Conservation (phyloP, 2,888 invertebrate species). For the Schizotus pectinicornis region DNA sequence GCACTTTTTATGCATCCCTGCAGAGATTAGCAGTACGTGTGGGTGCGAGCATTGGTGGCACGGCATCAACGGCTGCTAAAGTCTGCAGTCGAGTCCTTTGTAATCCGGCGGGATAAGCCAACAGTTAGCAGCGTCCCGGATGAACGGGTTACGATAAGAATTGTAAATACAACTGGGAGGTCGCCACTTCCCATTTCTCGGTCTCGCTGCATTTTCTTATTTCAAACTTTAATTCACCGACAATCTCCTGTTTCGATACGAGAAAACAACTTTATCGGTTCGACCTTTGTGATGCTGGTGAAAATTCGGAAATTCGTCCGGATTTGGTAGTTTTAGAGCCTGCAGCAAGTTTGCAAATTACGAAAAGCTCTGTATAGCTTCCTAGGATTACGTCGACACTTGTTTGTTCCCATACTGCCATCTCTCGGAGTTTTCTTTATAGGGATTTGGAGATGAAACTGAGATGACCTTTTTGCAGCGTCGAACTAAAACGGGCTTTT, state of each 20-base stretch:
- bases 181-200: neutral
- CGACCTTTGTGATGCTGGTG: neutral
- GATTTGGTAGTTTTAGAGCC: neutral
- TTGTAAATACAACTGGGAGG: slow-evolving; percentile 20
- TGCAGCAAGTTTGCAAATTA: neutral
- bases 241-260: too few species aligned
- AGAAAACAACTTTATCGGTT: neutral
- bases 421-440: too few species aligned
- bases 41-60: slow-evolving; percentile 15
- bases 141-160: slow-evolving; percentile 28
- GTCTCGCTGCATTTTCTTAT: neutral
- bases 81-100: slow-evolving; percentile 14
- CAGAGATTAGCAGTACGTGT: slow-evolving; percentile 16
- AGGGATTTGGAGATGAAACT: too few species aligned
- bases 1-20: neutral
- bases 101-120: slow-evolving; percentile 31
- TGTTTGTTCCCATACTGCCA: neutral
- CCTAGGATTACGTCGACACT: slow-evolving; percentile 6
- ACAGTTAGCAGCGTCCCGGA: slow-evolving; percentile 28
- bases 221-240: slow-evolving; percentile 3
- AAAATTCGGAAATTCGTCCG: neutral
- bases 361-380: neutral
- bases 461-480: neutral
- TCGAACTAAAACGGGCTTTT: slow-evolving; percentile 1
- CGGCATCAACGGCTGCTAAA: slow-evolving; percentile 11